These are phyloP conservation scores for Lamproptera curius DNA, from an alignment of 2,888 invertebrate species.

Conservation along the genomic window DNA sequence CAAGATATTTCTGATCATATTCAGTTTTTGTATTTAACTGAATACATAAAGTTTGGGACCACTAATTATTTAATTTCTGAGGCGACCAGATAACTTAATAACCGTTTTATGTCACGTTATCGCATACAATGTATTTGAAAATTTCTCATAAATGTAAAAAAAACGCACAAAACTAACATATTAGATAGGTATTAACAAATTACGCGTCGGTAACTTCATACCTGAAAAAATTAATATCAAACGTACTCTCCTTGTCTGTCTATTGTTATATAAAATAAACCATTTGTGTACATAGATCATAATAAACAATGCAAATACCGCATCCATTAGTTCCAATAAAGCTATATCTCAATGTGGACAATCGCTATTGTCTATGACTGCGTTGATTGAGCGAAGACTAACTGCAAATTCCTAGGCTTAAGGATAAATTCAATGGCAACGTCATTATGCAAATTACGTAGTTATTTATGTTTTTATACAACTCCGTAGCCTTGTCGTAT, in stretches of 20 bases:
- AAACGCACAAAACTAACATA: neutral
- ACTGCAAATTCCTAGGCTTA: conserved; percentile 1
- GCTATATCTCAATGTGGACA: conserved; percentile 7
- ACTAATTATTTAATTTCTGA: no score
- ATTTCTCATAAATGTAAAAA: neutral
- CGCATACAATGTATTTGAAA: no score
- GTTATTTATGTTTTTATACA: no score
- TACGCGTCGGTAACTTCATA: neutral
- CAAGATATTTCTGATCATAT: no score
- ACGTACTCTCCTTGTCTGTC: neutral
- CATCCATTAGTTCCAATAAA: neutral
- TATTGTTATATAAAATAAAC: no score
- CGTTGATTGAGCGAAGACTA: neutral
- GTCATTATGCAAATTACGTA: no score
- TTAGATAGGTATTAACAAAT: neutral
- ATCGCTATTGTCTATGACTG: conserved; percentile 4
- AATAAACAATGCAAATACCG: neutral
- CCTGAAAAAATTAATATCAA: neutral
- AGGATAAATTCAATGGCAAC: no score
- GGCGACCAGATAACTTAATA: no score
- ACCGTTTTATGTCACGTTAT: no score
- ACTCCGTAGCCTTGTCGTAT: no score
- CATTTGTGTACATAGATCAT: neutral
- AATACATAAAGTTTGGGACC: no score
- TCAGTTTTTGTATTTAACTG: no score